Base-by-base conservation (phyloP, 2,888 invertebrate species). In the Eledone cirrhosa region DNA sequence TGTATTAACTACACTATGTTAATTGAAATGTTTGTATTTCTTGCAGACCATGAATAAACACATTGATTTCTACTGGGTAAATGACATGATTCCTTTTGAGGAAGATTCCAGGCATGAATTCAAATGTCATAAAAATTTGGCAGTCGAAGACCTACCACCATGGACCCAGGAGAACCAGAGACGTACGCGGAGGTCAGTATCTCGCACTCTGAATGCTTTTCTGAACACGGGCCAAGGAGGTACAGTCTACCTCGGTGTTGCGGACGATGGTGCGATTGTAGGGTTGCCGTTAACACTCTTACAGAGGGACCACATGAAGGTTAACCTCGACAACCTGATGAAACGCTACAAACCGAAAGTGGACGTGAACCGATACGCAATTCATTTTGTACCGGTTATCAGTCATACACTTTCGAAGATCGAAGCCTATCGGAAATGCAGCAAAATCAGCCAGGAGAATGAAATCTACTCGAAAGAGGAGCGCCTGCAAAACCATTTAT, bases 211-310 rank as follows among this genome's bases (percentile, higher is more conserved):
- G 2, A 90, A 90, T 86, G 91, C 86, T 0, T 90, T 91, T 83
- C 84, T 91, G 63, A 91, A 91, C 84, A 88, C 90, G 22, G 91
- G 90, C 19, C 80, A 82, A 48, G 91, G 91, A 48, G 91, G 91
- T 11, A 89, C 88, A 16, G 85, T 90, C 0, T 91, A 89, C 81
- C 84, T 91, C 24, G 91, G 91, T n/a, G 87, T 91, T 14, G 79
- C 86, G 22, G 91, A 91, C 82, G 82, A 81, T 80, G 91, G 91
- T 4, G 77, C 33, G 7, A 88, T 90, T 2, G 81, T 83, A 67
- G 91, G 91, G 14, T 77, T 91, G 14, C 78, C 82, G 13, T 82
- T 91, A n/a, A 88, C 90, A 7, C 84, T 65, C 76, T 80, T 83
- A 48, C 85, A 90, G 89, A 87, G 86, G 80, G 89, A 89, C 65